Evolutionary conservation across 2,113 vertebrate genomes (phyloP), one percentile per base, ranked within the genome.

Genomic region (Tupaia chinensis): DNA sequence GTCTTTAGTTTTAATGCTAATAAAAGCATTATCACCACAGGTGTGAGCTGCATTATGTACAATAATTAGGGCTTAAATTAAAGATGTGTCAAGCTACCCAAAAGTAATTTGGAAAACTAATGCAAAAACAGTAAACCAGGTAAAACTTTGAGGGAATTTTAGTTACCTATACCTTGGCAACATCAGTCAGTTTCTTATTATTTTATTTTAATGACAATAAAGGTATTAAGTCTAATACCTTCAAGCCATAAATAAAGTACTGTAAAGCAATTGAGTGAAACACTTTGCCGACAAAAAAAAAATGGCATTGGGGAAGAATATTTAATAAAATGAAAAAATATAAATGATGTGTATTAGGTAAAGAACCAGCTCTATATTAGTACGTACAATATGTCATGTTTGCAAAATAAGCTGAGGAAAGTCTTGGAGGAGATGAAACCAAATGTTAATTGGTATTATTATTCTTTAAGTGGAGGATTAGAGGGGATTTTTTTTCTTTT

Each of bases 21-120:
- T 98, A 98, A 97, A 98, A 94, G 60, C 96, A 96, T 98, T 98
- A 98, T 96, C 97, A 96, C 97, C 96, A 98, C 97, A 98, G 98
- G 98, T 98, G 97, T 97, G 95, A 96, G 34, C 78, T 96, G 96
- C 92, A 96, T 98, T 98, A 96, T 27, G 44, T 95, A 98, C 93
- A 97, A 95, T 98, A 98, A 98, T 98, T 97, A 98, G 92, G 90
- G 60, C 88, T 96, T n/a, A n/a, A 97, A 98, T 98, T 97, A 96
- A 98, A 98, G 95, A 54, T 81, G 92, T 97, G 97, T 96, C 93
- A 98, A 89, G 81, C 93, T 98, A 84, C 93, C 96, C 60, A 91
- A 96, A 98, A 97, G 89, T 88, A 95, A 98, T 97, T 97, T 96
- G 94, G 89, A 80, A 89, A 98, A 95, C 14, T 32, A 95, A 77